Percentiles rank a stretch among this genome's conserved stretches.
These are phyloP conservation scores for Ametastegia equiseti DNA, from an alignment of 2,888 invertebrate genomes.

Conservation along the genomic window DNA sequence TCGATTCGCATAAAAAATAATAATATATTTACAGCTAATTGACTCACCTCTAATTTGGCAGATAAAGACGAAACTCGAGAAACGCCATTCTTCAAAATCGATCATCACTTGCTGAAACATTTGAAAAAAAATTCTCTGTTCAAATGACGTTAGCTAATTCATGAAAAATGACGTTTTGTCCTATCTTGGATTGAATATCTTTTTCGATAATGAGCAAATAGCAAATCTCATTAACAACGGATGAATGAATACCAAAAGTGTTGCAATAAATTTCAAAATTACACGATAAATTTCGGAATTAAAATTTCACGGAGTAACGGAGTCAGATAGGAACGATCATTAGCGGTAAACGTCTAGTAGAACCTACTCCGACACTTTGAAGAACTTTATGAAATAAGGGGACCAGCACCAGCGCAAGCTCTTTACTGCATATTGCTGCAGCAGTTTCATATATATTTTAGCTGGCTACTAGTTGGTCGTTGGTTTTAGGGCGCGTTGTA, in stretches of 20 bases:
- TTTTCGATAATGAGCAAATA: too few relatives aligned
- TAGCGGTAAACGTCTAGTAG: slow-evolving; percentile 2
- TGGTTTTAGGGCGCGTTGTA: slow-evolving; percentile 6
- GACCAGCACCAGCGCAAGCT: slow-evolving; percentile 50
- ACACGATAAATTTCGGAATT: neutral
- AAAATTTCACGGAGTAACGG: neutral
- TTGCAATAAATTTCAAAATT: neutral
- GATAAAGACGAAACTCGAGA: neutral
- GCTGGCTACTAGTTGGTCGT: slow-evolving; percentile 29
- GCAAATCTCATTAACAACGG: neutral
- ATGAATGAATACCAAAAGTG: too few relatives aligned
- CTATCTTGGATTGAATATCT: neutral
- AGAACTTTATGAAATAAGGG: slow-evolving; percentile 27
- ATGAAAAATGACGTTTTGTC: neutral
- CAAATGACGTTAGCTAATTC: neutral
- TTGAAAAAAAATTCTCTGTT: neutral
- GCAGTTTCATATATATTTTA: slow-evolving; percentile 64
- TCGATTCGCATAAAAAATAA: neutral
- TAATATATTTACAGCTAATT: neutral
- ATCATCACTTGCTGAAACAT: slow-evolving; percentile 6
- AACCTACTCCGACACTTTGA: neutral
- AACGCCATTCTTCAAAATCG: neutral
- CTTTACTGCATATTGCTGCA: slow-evolving; percentile 64
- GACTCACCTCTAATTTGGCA: neutral
- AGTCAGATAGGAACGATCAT: slow-evolving; percentile 12